Conservation (phyloP, 2,113 vertebrate genomes). For the Chlamydotis undulata region DNA sequence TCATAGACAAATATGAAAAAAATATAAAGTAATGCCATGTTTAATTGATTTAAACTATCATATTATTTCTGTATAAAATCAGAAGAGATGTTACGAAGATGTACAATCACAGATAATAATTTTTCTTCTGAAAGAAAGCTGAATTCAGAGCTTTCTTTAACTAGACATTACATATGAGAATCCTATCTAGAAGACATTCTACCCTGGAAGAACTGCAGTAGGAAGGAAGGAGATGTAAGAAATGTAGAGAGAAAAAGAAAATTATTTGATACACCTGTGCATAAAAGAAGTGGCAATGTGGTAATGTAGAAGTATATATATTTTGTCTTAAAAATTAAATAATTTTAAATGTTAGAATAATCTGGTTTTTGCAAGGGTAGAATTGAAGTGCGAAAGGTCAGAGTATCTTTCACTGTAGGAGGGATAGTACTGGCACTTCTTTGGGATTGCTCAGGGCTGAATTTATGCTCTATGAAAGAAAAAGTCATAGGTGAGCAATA, state of each 20-base stretch:
- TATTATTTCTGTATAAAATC: not conserved
- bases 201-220: not conserved
- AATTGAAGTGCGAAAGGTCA: not conserved
- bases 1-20: not conserved
- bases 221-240: not conserved
- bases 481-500: not conserved
- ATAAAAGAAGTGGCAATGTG: not conserved
- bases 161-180: not conserved
- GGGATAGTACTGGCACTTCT: not conserved
- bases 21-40: not conserved
- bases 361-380: not conserved
- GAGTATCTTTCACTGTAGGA: not conserved
- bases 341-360: not conserved
- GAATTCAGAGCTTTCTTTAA: not conserved
- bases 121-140: not conserved
- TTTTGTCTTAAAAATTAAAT: not conserved
- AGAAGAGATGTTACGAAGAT: not conserved
- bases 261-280: accelerated
- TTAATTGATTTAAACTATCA: not conserved
- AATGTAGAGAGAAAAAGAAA: not conserved
- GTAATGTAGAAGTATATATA: not conserved
- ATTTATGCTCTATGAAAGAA: not conserved
- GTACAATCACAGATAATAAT: not conserved
- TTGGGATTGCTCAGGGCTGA: not conserved
- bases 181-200: not conserved